Percentiles rank a stretch among this genome's conserved stretches.
Evolutionary conservation across 2,888 invertebrate species (phyloP).

Genomic region (Macropis europaea): DNA sequence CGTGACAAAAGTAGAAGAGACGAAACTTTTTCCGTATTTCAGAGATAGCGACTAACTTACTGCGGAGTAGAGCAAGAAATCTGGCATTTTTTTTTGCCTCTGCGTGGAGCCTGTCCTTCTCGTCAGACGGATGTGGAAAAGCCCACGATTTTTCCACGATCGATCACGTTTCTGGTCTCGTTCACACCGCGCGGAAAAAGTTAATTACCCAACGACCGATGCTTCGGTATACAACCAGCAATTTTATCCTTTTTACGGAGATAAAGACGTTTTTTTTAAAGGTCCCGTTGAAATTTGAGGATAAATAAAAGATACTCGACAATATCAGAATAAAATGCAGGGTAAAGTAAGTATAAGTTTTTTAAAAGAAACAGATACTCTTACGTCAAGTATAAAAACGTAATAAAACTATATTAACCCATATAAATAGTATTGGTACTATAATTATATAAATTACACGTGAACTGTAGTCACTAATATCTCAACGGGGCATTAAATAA

Average conservation of each 20-base stretch:
- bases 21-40: constrained; percentile 36
- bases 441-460: too few species aligned
- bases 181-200: neutral
- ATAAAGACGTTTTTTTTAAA: too few species aligned
- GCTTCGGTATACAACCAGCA: neutral
- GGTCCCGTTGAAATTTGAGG: too few species aligned
- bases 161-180: constrained; percentile 28
- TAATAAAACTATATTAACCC: too few species aligned
- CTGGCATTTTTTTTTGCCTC: constrained; percentile 8
- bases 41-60: constrained; percentile 50
- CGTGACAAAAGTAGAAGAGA: neutral
- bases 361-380: too few species aligned
- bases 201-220: neutral
- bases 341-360: too few species aligned
- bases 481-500: too few species aligned
- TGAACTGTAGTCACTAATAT: too few species aligned
- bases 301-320: too few species aligned
- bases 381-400: too few species aligned
- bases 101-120: constrained; percentile 1
- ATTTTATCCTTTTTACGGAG: neutral
- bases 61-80: constrained; percentile 29
- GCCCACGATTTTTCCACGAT: constrained; percentile 39
- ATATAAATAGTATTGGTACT: too few species aligned
- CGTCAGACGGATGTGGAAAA: neutral
- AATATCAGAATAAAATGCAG: too few species aligned